Conservation (phyloP, 2,888 invertebrate species). For the Dryadula phaetusa region DNA sequence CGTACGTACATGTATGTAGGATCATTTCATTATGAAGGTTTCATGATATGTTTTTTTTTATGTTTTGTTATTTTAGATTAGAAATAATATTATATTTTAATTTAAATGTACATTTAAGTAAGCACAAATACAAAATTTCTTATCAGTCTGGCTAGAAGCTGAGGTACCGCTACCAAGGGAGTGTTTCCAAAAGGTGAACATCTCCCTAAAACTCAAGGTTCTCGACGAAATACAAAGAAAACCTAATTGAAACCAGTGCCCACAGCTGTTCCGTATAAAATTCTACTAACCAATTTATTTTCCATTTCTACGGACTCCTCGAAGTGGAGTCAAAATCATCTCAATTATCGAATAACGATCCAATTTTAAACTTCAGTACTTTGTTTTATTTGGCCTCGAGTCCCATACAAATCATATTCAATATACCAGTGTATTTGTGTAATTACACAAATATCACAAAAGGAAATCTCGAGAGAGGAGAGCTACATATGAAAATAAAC, state of each 20-base stretch:
- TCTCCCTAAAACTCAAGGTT: too few relatives aligned
- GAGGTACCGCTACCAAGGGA: too few relatives aligned
- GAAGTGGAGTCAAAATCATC: neutral
- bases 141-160: too few relatives aligned
- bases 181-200: too few relatives aligned
- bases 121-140: too few relatives aligned
- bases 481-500: neutral
- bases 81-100: too few relatives aligned
- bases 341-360: constrained; percentile 21
- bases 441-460: constrained; percentile 15
- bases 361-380: constrained; percentile 6
- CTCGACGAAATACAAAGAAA: too few relatives aligned
- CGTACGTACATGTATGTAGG: neutral
- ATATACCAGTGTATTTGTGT: constrained; percentile 2
- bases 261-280: neutral
- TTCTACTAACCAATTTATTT: neutral
- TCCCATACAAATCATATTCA: neutral
- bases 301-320: neutral
- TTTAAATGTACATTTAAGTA: too few relatives aligned
- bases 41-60: neutral
- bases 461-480: neutral
- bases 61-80: neutral
- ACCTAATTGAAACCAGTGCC: too few relatives aligned
- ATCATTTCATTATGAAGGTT: constrained; percentile 14
- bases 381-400: constrained; percentile 8